Evolutionary conservation across 2,888 invertebrate species (phyloP).

Genomic region (Caenorhabditis sp.): DNA sequence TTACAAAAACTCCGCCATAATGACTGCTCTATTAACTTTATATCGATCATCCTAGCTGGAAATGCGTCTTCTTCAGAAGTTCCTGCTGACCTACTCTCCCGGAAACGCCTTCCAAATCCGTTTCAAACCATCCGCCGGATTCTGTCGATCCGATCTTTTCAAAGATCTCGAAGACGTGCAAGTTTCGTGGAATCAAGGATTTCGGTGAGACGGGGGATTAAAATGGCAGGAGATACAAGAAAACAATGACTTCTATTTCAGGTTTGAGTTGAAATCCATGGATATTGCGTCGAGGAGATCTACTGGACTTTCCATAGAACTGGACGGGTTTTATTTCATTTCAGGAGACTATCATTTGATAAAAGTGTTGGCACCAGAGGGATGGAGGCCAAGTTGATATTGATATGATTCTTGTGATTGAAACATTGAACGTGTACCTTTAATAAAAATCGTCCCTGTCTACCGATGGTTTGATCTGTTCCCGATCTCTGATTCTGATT

Average conservation of each 20-base stretch:
- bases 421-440: no score
- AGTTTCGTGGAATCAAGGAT: slow-evolving; percentile 1
- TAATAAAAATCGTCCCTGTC: no score
- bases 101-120: not conserved
- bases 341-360: not conserved
- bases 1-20: no score
- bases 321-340: slow-evolving; percentile 6
- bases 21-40: no score
- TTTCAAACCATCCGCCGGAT: not conserved
- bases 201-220: not conserved
- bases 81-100: not conserved
- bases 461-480: not conserved
- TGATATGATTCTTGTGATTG: no score
- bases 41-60: no score
- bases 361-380: not conserved
- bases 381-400: not conserved
- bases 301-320: no score
- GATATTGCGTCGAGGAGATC: no score
- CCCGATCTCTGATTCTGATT: not conserved
- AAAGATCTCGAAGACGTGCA: not conserved
- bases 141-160: not conserved
- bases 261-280: not conserved
- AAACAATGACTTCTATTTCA: no score
- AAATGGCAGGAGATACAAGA: not conserved
- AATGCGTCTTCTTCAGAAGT: no score